Base-by-base conservation (phyloP, 1,140 invertebrate genomes). In the Asobara japonica region DNA sequence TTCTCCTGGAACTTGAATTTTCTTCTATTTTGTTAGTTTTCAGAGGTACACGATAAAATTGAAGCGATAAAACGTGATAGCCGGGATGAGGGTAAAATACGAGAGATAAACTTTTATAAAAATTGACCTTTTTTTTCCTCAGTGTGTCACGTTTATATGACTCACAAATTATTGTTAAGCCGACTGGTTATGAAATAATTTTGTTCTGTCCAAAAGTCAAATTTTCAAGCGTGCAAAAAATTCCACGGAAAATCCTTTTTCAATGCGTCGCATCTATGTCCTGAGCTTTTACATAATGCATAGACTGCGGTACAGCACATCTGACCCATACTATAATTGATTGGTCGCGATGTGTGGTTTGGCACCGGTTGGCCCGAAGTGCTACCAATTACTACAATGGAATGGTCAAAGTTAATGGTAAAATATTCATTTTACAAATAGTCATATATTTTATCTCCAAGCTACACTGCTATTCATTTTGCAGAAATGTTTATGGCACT, bases 321-420 rank as follows among this genome's bases (percentile, higher is more conserved):
- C 76, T 71, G 83, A 56, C 16, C 20, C 51, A 8, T 22, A 5
- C 18, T 56, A 56, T 84, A 84, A 84, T 84, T 84, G 83, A 84
- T 84, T 84, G 80, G 83, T 56, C 82, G 78, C 79, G 77, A 71
- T 73, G 73, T 84, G 84, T 77, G 84, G 84, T 85, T 84, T 84
- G 83, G 84, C 83, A 78, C 79, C 81, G 79, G 82, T 29, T 84
- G 80, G 76, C 79, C 80, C 79, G 74, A 84, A 85, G 81, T 84
- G 82, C 81, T 83, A 74, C 73, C 81, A 84, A 85, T 85, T 84
- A 84, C 81, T 80, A 83, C 80, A 83, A 84, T 80, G 82, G 75
- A 80, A 83, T 75, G 76, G 71, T 76, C 77, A 82, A 84, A 85
- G 83, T 85, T 83, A 82, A 85, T 82, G 80, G 78, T 80, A 80